Evolutionary conservation across 2,888 invertebrate species (phyloP).

Genomic region (Ceramica pisi): DNA sequence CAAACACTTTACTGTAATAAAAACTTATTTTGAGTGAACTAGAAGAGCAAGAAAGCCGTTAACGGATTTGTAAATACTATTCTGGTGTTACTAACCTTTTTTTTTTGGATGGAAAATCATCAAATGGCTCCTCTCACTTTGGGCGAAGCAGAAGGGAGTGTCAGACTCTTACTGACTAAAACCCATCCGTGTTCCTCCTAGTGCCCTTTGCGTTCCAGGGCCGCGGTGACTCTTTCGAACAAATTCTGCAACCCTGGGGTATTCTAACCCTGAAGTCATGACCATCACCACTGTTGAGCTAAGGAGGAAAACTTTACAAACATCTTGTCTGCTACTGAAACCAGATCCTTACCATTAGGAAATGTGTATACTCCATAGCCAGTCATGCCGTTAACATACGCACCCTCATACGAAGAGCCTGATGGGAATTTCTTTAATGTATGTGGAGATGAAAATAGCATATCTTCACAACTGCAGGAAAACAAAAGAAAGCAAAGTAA

Average conservation of each 20-base stretch:
- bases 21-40: not conserved
- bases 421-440: conserved; percentile 84
- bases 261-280: no score
- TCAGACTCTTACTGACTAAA: no score
- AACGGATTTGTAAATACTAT: not conserved
- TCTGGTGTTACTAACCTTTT: no score
- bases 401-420: conserved; percentile 91
- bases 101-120: no score
- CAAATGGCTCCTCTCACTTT: no score
- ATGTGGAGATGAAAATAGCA: conserved; percentile 74
- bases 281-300: not conserved
- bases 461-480: conserved; percentile 72
- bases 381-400: conserved; percentile 92
- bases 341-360: conserved; percentile 87
- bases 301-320: not conserved
- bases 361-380: conserved; percentile 91
- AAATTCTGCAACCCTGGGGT: no score
- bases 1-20: no score
- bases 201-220: no score
- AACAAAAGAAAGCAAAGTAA: not conserved
- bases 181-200: no score
- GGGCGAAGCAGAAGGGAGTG: no score
- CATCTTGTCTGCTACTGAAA: not conserved
- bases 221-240: no score
- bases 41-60: not conserved